These are phyloP conservation scores for Astyanax mexicanus DNA, from an alignment of 2,797 vertebrate genomes.

Conservation along the genomic window DNA sequence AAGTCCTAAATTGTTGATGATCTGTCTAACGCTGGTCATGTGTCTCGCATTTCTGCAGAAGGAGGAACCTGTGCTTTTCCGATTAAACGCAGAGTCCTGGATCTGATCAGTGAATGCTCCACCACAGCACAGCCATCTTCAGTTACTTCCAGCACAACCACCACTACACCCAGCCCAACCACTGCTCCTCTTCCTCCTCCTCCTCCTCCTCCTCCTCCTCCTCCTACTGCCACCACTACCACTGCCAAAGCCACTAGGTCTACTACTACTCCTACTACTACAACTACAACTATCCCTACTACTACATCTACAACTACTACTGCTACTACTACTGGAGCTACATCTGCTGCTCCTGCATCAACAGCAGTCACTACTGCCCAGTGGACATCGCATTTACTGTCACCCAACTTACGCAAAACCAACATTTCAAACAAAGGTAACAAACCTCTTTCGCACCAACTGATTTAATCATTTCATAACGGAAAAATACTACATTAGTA, in stretches of 20 bases:
- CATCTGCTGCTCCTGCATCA: no score
- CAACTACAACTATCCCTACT: neutral
- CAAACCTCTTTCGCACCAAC: neutral
- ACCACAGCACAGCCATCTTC: neutral
- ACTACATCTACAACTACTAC: no score
- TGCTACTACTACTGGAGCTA: no score
- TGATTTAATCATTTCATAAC: neutral
- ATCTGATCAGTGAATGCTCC: slow-evolving; percentile 35
- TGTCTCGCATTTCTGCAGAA: slow-evolving; percentile 37
- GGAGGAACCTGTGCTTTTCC: slow-evolving; percentile 57
- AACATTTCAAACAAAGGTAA: slow-evolving; percentile 49
- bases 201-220: neutral
- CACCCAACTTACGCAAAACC: neutral
- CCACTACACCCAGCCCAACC: no score
- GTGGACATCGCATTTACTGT: neutral
- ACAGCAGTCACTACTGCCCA: neutral
- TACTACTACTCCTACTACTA: neutral
- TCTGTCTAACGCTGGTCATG: neutral
- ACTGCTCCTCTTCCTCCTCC: neutral
- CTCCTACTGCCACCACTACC: neutral
- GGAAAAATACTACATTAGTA: no score
- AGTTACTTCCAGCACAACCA: neutral
- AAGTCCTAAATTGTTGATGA: slow-evolving; percentile 8
- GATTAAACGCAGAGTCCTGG: slow-evolving; percentile 30
- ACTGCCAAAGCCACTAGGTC: no score